Conservation (phyloP, 2,888 invertebrate species). For the Cactoblastis cactorum region DNA sequence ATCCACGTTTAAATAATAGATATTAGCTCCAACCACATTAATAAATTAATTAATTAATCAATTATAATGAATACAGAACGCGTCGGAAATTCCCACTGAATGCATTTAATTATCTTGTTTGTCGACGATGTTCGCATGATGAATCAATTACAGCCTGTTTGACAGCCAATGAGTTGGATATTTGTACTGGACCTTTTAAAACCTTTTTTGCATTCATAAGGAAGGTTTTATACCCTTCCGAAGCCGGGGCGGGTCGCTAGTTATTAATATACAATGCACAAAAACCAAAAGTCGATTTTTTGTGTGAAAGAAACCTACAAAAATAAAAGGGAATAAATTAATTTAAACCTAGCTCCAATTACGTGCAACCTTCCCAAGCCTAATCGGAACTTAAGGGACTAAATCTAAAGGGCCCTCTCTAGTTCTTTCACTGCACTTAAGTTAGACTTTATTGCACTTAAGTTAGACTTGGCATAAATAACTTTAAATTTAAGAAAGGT, state of each 20-base stretch:
- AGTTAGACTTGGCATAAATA: no score
- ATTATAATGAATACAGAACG: not conserved
- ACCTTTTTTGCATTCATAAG: no score
- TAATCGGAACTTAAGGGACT: constrained; percentile 4
- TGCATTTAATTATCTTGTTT: constrained; percentile 9
- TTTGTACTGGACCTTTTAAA: no score
- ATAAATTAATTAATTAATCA: not conserved
- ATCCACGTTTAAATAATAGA: no score
- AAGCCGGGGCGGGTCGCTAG: no score
- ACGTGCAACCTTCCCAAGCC: not conserved
- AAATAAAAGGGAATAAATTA: not conserved
- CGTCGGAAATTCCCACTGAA: not conserved
- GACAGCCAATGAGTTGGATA: not conserved
- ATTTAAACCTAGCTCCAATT: not conserved
- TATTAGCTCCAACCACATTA: not conserved
- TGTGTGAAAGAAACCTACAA: no score
- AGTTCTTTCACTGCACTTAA: no score
- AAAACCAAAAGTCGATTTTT: no score
- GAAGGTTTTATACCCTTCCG: no score
- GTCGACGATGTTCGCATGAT: not conserved
- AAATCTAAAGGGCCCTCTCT: not conserved
- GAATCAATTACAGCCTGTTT: not conserved
- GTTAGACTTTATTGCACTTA: no score
- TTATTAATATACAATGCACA: no score
- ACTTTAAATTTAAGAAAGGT: no score